Conservation (phyloP, 2,797 vertebrate genomes). For the Rhinatrema bivittatum region DNA sequence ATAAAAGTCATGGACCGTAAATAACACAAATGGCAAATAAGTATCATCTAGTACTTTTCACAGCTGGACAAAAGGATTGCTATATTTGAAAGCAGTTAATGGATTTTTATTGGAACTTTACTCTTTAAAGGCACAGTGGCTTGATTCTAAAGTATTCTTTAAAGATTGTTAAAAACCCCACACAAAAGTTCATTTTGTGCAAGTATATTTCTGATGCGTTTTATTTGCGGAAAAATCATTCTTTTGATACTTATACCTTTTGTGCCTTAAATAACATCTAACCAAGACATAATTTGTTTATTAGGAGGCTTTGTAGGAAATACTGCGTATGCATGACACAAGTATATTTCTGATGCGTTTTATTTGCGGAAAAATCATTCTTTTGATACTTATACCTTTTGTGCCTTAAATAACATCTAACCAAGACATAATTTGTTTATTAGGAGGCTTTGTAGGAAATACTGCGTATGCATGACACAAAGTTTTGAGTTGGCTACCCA, state of each 20-base stretch:
- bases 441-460: too few species aligned
- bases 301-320: too few species aligned
- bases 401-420: too few species aligned
- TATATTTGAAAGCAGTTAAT: constrained; percentile 68
- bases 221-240: constrained; percentile 17
- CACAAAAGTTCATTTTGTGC: not conserved
- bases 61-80: constrained; percentile 68
- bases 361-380: constrained; percentile 17
- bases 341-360: constrained; percentile 6
- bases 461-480: too few species aligned
- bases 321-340: too few species aligned
- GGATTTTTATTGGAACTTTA: constrained; percentile 64
- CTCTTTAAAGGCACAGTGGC: constrained; percentile 59
- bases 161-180: constrained; percentile 19
- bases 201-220: constrained; percentile 5
- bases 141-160: constrained; percentile 15
- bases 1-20: constrained; percentile 88
- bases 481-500: too few species aligned
- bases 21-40: constrained; percentile 90
- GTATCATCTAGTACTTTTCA: constrained; percentile 75
- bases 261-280: too few species aligned
- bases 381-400: too few species aligned
- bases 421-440: too few species aligned
- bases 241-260: too few species aligned
- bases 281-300: too few species aligned